phyloP scores from a whole-genome alignment of 2,113 vertebrate genomes.

The Misgurnus mizolepis region DNA sequence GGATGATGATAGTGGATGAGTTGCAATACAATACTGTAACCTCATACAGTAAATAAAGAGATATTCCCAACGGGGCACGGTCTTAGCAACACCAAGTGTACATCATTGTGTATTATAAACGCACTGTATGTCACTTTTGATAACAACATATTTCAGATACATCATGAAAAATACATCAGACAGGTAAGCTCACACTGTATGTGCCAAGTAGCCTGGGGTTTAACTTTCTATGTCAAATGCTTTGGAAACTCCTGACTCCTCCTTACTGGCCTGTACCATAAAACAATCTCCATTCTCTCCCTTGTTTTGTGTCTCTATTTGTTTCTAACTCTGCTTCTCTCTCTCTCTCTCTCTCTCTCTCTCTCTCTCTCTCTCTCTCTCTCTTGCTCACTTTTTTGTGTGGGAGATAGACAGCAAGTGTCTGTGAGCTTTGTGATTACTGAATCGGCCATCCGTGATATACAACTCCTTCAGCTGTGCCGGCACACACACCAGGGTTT shows the following conservation, averaged over 20 bases:
- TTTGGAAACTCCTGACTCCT: no score
- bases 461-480: conserved; percentile 24
- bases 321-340: background rate
- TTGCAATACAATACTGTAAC: no score
- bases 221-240: no score
- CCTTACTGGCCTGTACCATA: background rate
- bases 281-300: conserved; percentile 3
- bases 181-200: no score
- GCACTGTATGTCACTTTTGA: no score
- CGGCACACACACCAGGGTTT: background rate
- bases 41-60: no score
- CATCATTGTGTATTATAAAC: no score
- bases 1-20: background rate
- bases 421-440: conserved; percentile 34
- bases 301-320: background rate
- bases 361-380: background rate
- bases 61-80: no score
- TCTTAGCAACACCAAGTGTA: no score
- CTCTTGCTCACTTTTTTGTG: conserved; percentile 1
- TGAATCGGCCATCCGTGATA: conserved; percentile 28
- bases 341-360: background rate
- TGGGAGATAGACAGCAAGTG: conserved; percentile 26
- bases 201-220: no score
- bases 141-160: no score
- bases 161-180: no score